Evolutionary conservation across 2,797 vertebrate species (phyloP), one percentile per base, ranked within the genome.

Genomic region (Melanotaenia trifasciata): DNA sequence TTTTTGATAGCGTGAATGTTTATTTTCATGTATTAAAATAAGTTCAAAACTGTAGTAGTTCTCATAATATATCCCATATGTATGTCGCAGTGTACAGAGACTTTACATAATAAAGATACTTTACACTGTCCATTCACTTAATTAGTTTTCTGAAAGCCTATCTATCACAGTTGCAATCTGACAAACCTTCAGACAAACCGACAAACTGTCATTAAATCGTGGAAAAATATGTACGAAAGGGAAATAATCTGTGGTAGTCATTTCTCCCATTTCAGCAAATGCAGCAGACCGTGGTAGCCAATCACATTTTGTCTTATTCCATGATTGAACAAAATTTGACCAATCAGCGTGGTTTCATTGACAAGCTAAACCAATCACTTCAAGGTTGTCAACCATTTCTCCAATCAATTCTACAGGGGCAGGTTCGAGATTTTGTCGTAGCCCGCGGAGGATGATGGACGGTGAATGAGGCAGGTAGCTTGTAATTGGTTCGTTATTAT

Each of bases 351-450:
- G 3, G 12, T 0, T 1, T 1, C 3, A 12, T 0, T 0, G 3
- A 22, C 12, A 26, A 1, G 0, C 1, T 57, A 9, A 78, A 30
- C 90, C 80, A 92, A 90, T 90, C 64, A 61, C 0, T 1, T 14
- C 0, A 16, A 13, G 10, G 4, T 30, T 9, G 2, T 24, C 0
- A 38, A 36, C 30, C 1, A 13, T 0, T 64, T 38, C 1, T 47
- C 92, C 86, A 93, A 92, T 92, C 77, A 79, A 0, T 64, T 67
- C 33, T 0, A 40, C 60, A 53, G 7, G 50, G 72, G 84, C 9
- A 0, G 57, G 0, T 22, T 65, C 30, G 22, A 26, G 5, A 4
- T 6, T 80, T 61, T 64, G 58, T 64, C 4, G 67, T 50, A 66
- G 20, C 2, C 28, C 76, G 81, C 77, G 81, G 40, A 13, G n/a